A percentile compares a stretch with the other conserved stretches of the same genome.
Evolutionary conservation across 2,113 vertebrate genomes (phyloP).

Genomic region (Cairina moschata): DNA sequence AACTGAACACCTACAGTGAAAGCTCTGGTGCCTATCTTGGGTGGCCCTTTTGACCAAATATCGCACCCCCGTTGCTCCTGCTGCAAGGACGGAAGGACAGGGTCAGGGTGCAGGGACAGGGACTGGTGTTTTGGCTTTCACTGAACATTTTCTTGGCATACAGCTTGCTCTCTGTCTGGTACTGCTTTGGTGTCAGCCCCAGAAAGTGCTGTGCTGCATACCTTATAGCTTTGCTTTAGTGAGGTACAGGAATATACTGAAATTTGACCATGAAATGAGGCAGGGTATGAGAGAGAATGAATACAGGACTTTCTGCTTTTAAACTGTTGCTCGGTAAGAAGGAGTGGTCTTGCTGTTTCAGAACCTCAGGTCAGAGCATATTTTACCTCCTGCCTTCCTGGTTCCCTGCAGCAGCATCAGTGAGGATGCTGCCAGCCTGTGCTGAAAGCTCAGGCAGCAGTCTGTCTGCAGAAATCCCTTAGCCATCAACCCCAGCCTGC

Average conservation of each 20-base stretch:
- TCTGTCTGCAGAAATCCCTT: not conserved
- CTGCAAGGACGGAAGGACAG: not conserved
- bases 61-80: not conserved
- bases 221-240: not conserved
- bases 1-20: not conserved
- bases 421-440: not conserved
- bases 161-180: not conserved
- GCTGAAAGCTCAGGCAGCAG: not conserved
- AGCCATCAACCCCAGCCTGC: no score
- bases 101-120: not conserved
- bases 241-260: not conserved
- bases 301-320: not conserved
- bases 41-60: not conserved
- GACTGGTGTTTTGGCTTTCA: not conserved
- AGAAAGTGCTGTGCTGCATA: rapidly evolving
- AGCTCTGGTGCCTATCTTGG: not conserved
- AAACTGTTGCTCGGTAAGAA: not conserved
- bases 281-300: not conserved
- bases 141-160: not conserved
- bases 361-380: rapidly evolving
- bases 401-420: rapidly evolving
- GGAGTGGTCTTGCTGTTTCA: not conserved
- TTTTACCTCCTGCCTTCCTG: rapidly evolving
- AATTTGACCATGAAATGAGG: not conserved
- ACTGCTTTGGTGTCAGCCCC: not conserved